Evolutionary conservation across 2,888 invertebrate species (phyloP).

Genomic region (Plebejus argus): DNA sequence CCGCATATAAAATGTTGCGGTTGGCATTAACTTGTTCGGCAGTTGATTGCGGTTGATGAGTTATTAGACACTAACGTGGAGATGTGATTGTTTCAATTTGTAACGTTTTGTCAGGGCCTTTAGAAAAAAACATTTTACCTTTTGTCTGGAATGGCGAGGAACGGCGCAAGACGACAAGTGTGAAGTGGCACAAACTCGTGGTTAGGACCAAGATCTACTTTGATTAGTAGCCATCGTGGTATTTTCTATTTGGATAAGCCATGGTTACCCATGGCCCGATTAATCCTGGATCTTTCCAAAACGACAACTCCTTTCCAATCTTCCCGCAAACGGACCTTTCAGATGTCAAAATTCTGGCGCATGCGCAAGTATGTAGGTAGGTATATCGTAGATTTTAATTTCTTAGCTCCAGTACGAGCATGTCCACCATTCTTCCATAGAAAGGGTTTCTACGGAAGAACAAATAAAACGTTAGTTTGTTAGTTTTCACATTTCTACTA

Average conservation of each 20-base stretch:
- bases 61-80: constrained; percentile 4
- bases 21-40: constrained; percentile 9
- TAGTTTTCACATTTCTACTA: too few relatives aligned
- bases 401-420: too few relatives aligned
- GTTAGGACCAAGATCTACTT: too few relatives aligned
- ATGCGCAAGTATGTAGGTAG: too few relatives aligned
- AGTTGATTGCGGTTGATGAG: constrained; percentile 13
- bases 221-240: background rate
- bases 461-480: too few relatives aligned
- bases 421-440: too few relatives aligned
- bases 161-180: too few relatives aligned
- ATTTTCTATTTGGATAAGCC: background rate
- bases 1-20: constrained; percentile 15
- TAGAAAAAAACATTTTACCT: background rate
- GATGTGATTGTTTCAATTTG: background rate
- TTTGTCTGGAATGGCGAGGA: too few relatives aligned
- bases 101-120: background rate
- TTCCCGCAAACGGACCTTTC: background rate
- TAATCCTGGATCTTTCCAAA: background rate
- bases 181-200: too few relatives aligned
- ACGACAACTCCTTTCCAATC: too few relatives aligned
- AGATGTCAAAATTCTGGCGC: background rate
- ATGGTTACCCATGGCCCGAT: background rate
- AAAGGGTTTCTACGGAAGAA: too few relatives aligned
- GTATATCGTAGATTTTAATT: too few relatives aligned